Evolutionary conservation across 2,888 invertebrate species (phyloP), one percentile per base, ranked within the genome.

Genomic region (Marasmarcha lunaedactyla): DNA sequence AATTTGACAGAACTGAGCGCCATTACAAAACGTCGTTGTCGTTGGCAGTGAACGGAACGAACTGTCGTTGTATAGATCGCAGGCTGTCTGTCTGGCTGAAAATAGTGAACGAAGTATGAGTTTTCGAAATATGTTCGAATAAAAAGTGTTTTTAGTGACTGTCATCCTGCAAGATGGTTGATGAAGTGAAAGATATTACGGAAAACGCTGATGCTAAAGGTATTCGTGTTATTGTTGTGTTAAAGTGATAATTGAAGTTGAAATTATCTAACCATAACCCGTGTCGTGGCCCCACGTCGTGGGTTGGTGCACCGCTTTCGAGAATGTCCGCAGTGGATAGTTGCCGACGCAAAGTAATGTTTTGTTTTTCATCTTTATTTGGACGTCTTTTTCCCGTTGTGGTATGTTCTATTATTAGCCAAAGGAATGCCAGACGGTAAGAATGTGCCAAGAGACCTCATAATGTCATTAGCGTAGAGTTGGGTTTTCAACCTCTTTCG

Each of bases 111-210:
- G 73, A 77, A 79, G 70, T 77, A 77, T 78, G 78, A 79, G 77
- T 81, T 79, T 78, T 79, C 74, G 73, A 79, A 77, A 81, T 77
- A 81, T 81, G 79, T 77, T 78, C 72, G 76, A 78, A 72, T 79
- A 81, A 79, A 73, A 79, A 81, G 78, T 81, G 81, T 64, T 37
- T 11, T 78, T 74, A 72, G 76, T 77, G 74, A 73, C 72, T 79
- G 79, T 81, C 78, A 79, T 73, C 72, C 63, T 72, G 78, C 83
- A 83, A 83, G 71, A 83, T 83, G 83, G 83, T 78, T 76, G 83
- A 81, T 79, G 83, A 83, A 74, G 81, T 77, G 78, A 76, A 69
- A 73, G 71, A 81, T 71, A 69, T 76, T 71, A 67, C 66, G 61
- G 83, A 79, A 79, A 77, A 76, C 72, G 78, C 79, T 71, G 83